Base-by-base conservation (phyloP, 92 coral and sea anemone species). In the Anthopleura xanthogrammica region DNA sequence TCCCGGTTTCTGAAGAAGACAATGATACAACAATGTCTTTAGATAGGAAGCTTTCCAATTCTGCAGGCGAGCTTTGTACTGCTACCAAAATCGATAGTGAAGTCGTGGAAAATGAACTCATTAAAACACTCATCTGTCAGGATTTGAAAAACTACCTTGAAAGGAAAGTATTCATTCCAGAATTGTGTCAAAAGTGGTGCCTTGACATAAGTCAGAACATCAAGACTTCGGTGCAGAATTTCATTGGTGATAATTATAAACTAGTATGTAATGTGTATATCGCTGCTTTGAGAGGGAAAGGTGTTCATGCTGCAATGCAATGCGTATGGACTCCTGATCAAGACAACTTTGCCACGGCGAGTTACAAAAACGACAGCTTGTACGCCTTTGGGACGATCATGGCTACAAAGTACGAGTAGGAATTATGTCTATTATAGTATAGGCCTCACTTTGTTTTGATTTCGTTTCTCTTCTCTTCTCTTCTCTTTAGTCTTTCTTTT, bases 181-280 rank as follows among this genome's bases (percentile, higher is more conserved):
- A 80, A 16, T 75, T 82, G 42, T 90, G 98, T 77, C 98, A 94
- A 79, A 83, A 87, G 46, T 95, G 98, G 98, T 95, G 98, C 79
- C 86, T 83, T 41, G 94, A 93, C 16, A 87, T 95, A 5, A 88
- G 94, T 79, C 94, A 93, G 72, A 81, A 66, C 41, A 88, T 95
- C 16, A 93, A 93, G 64, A 83, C 84, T 23, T 57, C 77, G 20
- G 95, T 93, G 1, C 98, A 95, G 75, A 83, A 81, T 58, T 62
- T 91, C 79, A 88, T 87, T 24, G 86, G 86, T 46, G 86, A 87
- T 52, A 83, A 91, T 16, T 88, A 88, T 82, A 95, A 95, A 83
- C 90, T 93, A n/a, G 94, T 88, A 41, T 88, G 90, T 70, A 89
- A 89, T 36, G 88, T 92, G 70, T 95, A 95, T 76, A 93, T 95